Evolutionary conservation across 2,113 vertebrate genomes (phyloP), one percentile per base, ranked within the genome.

Genomic region (Telmatochromis sp.): DNA sequence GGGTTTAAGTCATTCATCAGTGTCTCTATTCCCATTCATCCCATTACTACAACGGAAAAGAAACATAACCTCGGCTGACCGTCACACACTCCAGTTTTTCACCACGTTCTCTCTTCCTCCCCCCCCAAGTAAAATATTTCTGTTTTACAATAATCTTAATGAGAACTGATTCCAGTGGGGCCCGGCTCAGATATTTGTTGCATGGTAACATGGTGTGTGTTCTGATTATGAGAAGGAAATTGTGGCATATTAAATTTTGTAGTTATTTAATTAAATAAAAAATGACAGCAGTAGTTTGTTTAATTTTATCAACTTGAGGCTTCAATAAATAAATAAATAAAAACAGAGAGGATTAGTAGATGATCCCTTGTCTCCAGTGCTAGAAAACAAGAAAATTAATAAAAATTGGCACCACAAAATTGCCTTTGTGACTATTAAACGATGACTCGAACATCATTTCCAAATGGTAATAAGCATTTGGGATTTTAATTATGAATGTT

Each of bases 161-260:
- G 58, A 84, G 47, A 90, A 26, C 14, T 12, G 58, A n/a, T 70
- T 73, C n/a, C 78, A 63, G 14, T 28, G 6, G 6, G 42, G 35
- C 10, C 8, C 19, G n/a, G 28, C 23, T 51, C n/a, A 63, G 51
- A 53, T 88, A 84, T 91, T 91, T 91, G 80, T 78, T 31, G 57
- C 47, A 21, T 33, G 58, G 79, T 60, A 54, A 85, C 49, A 82
- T 83, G 81, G 28, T 57, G 26, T 81, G 54, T 51, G 63, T 63
- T 54, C 45, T 73, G 7, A 92, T 17, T 91, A 78, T 15, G 23
- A 53, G 35, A 70, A 21, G 14, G 17, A 49, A 19, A 31, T 40
- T 40, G 86, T 93, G 80, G 84, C 91, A 83, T 88, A 90, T 87
- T 40, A 91, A 68, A 55, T 81, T 60, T 89, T 23, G 9, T 87